A percentile compares a stretch with the other conserved stretches of the same genome.
phyloP scores from a whole-genome alignment of 2,797 vertebrate genomes.

The Pangasius macronema region DNA sequence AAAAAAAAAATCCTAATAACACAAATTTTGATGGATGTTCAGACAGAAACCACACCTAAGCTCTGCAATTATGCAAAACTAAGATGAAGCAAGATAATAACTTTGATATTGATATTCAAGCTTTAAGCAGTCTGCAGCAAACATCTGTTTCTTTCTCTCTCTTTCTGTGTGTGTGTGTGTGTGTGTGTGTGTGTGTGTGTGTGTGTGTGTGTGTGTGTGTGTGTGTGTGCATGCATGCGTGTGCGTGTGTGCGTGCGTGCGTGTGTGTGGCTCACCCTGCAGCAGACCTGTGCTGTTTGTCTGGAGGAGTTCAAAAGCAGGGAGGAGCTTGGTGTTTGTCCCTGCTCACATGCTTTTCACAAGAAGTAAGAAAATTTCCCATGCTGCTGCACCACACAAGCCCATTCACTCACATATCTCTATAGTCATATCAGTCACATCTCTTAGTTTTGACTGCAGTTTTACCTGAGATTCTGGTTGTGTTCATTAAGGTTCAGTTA shows the following conservation, averaged over 20 bases:
- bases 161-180: not conserved
- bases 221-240: not conserved
- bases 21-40: not conserved
- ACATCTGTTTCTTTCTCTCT: not conserved
- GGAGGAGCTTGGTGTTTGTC: slow-evolving; percentile 81
- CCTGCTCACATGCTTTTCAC: slow-evolving; percentile 82
- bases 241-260: not conserved
- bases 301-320: slow-evolving; percentile 79
- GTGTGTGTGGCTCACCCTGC: slow-evolving; percentile 28
- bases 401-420: not conserved
- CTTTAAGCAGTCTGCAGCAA: not conserved
- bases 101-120: not conserved
- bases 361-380: slow-evolving; percentile 74
- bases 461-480: not conserved
- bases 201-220: not conserved
- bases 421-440: not conserved
- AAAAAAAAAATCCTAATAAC: not conserved
- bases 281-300: slow-evolving; percentile 84
- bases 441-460: not conserved
- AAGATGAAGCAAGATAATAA: not conserved
- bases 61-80: slow-evolving; percentile 19
- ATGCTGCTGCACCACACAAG: not conserved
- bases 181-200: slow-evolving; percentile 7
- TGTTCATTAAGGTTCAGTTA: not conserved
- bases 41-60: not conserved